A percentile compares a stretch with the other conserved stretches of the same genome.
Evolutionary conservation across 2,113 vertebrate genomes (phyloP).

Genomic region (Silurus meridionalis): DNA sequence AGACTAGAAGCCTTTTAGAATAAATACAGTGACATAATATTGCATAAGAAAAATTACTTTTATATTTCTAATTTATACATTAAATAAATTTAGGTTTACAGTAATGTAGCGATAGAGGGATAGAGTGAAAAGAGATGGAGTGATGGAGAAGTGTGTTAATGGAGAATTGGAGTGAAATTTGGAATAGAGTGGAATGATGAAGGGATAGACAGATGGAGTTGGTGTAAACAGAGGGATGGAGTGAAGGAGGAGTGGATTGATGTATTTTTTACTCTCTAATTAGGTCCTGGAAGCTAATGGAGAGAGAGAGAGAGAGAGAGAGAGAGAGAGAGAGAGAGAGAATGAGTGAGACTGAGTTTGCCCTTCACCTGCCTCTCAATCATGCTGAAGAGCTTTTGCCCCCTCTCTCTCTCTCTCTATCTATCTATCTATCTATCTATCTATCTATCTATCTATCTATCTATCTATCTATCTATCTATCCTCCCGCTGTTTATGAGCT

Average conservation of each 20-base stretch:
- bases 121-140: not conserved
- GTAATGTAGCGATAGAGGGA: constrained; percentile 61
- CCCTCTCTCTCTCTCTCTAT: constrained; percentile 6
- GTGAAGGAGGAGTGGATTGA: not conserved
- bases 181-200: not conserved
- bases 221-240: constrained; percentile 57
- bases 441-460: too few species aligned
- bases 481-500: too few species aligned
- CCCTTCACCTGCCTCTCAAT: constrained; percentile 98
- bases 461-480: too few species aligned
- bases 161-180: not conserved
- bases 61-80: too few species aligned
- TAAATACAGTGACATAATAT: not conserved
- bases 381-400: constrained; percentile 95
- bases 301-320: constrained; percentile 69
- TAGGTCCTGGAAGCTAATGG: constrained; percentile 89
- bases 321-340: constrained; percentile 64
- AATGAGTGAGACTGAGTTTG: constrained; percentile 90
- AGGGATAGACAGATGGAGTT: constrained; percentile 8
- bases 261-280: constrained; percentile 75
- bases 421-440: too few species aligned
- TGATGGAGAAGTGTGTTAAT: not conserved
- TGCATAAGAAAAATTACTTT: not conserved
- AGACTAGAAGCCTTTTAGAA: not conserved
- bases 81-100: not conserved